A percentile compares a stretch with the other conserved stretches of the same genome.
Conservation (phyloP, 2,797 vertebrate species). For the Sternarchorhynchus goeldii region DNA sequence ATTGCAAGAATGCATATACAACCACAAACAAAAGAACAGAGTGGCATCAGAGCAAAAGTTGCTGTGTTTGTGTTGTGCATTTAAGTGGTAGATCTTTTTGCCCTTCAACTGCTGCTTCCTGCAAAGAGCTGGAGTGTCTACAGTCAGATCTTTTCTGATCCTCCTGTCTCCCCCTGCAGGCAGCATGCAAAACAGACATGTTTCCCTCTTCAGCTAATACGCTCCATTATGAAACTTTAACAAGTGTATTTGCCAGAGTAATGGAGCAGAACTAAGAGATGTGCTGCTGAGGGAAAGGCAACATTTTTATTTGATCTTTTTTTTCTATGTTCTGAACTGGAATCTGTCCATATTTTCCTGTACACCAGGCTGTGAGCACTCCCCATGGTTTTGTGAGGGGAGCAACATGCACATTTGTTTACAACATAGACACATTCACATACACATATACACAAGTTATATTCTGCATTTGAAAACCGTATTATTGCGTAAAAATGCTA, state of each 20-base stretch:
- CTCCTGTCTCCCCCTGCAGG: constrained; percentile 56
- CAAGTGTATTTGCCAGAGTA: constrained; percentile 68
- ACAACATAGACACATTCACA: too few species aligned
- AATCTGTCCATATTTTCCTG: constrained; percentile 1
- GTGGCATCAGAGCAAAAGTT: constrained; percentile 49
- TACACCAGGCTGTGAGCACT: not conserved
- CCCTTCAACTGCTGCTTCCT: constrained; percentile 51
- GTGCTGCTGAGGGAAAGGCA: constrained; percentile 53
- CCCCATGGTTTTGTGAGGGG: not conserved
- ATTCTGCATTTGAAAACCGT: too few species aligned
- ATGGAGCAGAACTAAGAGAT: constrained; percentile 67
- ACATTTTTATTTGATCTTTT: constrained; percentile 58
- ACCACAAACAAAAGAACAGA: constrained; percentile 5
- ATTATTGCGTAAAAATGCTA: too few species aligned
- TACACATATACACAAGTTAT: too few species aligned
- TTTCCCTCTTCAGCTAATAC: constrained; percentile 57
- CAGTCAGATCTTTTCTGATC: constrained; percentile 63
- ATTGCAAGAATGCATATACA: too few species aligned
- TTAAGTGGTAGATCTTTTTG: constrained; percentile 19
- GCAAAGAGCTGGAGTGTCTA: constrained; percentile 55
- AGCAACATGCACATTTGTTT: too few species aligned
- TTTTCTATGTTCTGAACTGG: constrained; percentile 35
- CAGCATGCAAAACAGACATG: constrained; percentile 59
- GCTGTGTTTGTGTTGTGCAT: constrained; percentile 50
- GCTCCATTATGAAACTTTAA: constrained; percentile 71